Conservation (phyloP, 2,888 invertebrate genomes). For the Caenorhabditis zanzibari region DNA sequence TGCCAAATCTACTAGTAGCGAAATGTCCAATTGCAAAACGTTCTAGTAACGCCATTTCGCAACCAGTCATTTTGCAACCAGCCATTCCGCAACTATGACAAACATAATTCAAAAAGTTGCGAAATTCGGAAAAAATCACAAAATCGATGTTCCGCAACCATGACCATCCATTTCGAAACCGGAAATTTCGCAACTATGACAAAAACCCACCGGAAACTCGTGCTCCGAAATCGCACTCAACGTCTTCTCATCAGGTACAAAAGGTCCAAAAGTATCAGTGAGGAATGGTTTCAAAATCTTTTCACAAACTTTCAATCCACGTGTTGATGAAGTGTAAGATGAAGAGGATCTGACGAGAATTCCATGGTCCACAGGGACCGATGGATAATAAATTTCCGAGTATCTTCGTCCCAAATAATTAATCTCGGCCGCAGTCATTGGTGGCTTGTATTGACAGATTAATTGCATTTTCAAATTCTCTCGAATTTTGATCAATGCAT, state of each 20-base stretch:
- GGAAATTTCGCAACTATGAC: too few relatives aligned
- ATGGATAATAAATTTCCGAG: conserved; percentile 29
- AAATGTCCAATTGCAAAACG: too few relatives aligned
- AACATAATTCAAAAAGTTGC: too few relatives aligned
- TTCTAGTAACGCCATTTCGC: too few relatives aligned
- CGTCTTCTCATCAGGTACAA: background rate
- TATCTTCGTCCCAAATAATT: conserved; percentile 1
- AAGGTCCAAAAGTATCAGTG: background rate
- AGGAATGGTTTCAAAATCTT: background rate
- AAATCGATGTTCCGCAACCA: too few relatives aligned
- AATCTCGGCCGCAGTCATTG: background rate
- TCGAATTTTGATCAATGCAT: conserved; percentile 7
- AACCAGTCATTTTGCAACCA: too few relatives aligned
- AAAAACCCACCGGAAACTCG: background rate
- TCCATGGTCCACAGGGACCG: background rate
- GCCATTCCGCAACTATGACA: too few relatives aligned
- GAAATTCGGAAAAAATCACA: too few relatives aligned
- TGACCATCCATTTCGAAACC: too few relatives aligned
- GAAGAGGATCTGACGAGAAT: conserved; percentile 21
- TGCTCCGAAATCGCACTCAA: background rate
- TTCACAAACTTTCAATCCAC: background rate
- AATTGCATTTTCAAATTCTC: background rate
- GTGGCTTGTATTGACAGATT: conserved; percentile 20
- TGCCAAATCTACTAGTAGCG: too few relatives aligned
- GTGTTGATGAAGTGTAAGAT: background rate